phyloP scores from a whole-genome alignment of 1,140 invertebrate species.

The Sitophilus oryzae region DNA sequence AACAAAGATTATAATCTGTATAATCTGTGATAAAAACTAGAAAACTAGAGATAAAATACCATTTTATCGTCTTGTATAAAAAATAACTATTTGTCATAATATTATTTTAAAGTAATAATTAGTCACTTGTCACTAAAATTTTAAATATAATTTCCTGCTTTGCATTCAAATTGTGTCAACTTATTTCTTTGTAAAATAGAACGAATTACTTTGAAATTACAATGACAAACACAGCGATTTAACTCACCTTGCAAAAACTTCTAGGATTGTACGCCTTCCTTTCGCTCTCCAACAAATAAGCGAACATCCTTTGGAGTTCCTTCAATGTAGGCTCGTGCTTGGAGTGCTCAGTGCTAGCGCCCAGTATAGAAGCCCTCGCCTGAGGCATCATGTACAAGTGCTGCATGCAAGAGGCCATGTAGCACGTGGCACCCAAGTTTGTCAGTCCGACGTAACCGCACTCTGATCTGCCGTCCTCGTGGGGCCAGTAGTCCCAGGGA shows the following conservation, averaged over 20 bases:
- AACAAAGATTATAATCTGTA: too few relatives aligned
- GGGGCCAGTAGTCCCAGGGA: conserved; percentile 96
- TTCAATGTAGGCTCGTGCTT: conserved; percentile 78
- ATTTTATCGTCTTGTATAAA: too few relatives aligned
- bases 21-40: too few relatives aligned
- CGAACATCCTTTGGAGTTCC: conserved; percentile 92
- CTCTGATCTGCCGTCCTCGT: conserved; percentile 86
- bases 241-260: conserved; percentile 80
- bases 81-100: too few relatives aligned
- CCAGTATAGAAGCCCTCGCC: conserved; percentile 74
- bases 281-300: conserved; percentile 89
- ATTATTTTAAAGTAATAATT: too few relatives aligned
- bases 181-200: too few relatives aligned
- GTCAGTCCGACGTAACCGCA: conserved; percentile 92
- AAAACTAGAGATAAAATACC: too few relatives aligned
- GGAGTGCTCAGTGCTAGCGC: conserved; percentile 51
- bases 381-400: conserved; percentile 96
- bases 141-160: too few relatives aligned
- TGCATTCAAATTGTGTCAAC: too few relatives aligned
- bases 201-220: too few relatives aligned
- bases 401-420: conserved; percentile 96
- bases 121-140: too few relatives aligned
- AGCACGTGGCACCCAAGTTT: conserved; percentile 92
- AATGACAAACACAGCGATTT: too few relatives aligned
- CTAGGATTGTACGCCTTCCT: conserved; percentile 91